Base-by-base conservation (phyloP, 2,888 invertebrate genomes). In the Ornithoptera alexandrae region DNA sequence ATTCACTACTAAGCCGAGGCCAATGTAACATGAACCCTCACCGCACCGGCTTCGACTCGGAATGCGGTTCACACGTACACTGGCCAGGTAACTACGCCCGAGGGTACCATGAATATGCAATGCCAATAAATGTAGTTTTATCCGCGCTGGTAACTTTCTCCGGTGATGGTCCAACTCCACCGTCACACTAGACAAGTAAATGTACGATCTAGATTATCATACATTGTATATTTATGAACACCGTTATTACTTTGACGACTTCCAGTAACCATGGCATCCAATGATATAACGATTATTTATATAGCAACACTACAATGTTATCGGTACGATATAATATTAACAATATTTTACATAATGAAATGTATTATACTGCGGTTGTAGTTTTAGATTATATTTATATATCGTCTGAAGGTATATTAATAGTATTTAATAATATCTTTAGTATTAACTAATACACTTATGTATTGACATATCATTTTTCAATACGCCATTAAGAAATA, bases 31-130 rank as follows among this genome's bases (percentile, higher is more conserved):
- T 72, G 84, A 77, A 60, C 84, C 58, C 58, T 24, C 62, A 71
- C 68, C 81, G 24, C 42, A 22, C 56, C 3, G 30, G 42, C 30
- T 18, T 30, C 20, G 30, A 53, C 24, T 20, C 60, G 50, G 64
- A 62, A 39, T 17, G 36, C 22, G 39, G 67, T 67, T 68, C 84
- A 82, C 75, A 20, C 66, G 24, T 74, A 74, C 60, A 73, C 62
- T 84, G 85, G 89, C 66, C 72, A 70, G 67, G 71, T 72, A 75
- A 73, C 71, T 72, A 75, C 80, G 88, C 87, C 84, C 72, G 76
- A 76, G 84, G 90, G 83, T 84, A 82, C 83, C 81, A 87, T 92
- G 92, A 92, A 92, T 92, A 92, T 92, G 91, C 90, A 92, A 84
- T 81, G 83, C 82, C 85, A 87, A 89, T 91, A 90, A 90, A 90